Evolutionary conservation across 2,797 vertebrate species (phyloP), one percentile per base, ranked within the genome.

Genomic region (Geotrypetes seraphini): DNA sequence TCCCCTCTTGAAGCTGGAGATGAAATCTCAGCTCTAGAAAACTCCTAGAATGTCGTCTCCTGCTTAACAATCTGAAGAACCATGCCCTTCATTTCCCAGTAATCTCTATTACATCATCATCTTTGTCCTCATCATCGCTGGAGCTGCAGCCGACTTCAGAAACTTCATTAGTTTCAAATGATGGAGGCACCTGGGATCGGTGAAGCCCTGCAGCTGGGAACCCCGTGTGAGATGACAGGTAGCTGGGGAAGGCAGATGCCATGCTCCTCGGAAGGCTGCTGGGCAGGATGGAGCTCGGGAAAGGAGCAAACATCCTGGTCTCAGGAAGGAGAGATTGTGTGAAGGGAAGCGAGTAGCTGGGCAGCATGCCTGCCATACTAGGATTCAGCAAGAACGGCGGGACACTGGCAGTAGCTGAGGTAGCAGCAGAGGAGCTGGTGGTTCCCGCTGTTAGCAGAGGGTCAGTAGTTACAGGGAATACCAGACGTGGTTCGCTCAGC

Each of bases 31-130:
- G 45, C 57, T 63, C 59, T 60, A 63, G 27, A 63, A 50, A 61
- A 57, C 52, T 69, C 52, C 66, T 48, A 53, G 48, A 52, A 56
- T 53, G 47, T 47, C 47, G 50, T 44, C 61, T 69, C 42, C 48
- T 25, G 42, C 50, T 25, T 0, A 44, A 55, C n/a, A 58, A 30
- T 25, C 58, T 52, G 38, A 43, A 46, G 5, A 0, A 56, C 32
- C 39, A 59, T 51, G 53, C 58, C 47, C 36, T 33, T 77, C 89
- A 97, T 60, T 99, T 89, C 71, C 91, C 92, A 18, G 79, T 96
- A 67, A 99, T 92, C 69, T 97, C 96, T 47, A 99, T 97, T 35
- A 99, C 93, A 25, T 99, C 96, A 4, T 87, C 83, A 3, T 85
- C 82, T 57, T 79, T 82, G 57, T 79, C 78, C 59, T 83, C 82